phyloP scores from a whole-genome alignment of 2,888 invertebrate species.

The Petrolisthes manimaculis region DNA sequence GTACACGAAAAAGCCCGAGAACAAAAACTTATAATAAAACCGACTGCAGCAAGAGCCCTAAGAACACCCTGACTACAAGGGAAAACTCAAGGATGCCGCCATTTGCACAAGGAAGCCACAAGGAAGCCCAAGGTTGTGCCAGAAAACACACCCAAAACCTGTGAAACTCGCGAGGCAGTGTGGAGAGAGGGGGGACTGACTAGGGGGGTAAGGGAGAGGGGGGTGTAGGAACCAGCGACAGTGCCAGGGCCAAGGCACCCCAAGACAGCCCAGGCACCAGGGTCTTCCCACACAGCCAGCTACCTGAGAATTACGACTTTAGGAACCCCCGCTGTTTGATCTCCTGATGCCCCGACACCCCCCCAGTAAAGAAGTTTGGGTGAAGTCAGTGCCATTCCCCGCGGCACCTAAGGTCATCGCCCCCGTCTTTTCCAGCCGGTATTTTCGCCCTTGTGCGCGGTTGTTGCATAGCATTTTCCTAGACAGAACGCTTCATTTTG shows the following conservation, averaged over 20 bases:
- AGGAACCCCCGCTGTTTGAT: slow-evolving; percentile 40
- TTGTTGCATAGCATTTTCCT: slow-evolving; percentile 47
- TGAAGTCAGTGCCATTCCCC: slow-evolving; percentile 49
- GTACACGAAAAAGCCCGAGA: no score
- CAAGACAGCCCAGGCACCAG: slow-evolving; percentile 15
- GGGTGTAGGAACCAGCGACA: no score
- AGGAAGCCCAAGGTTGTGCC: slow-evolving; percentile 35
- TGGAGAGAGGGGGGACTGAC: background rate
- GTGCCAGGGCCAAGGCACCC: slow-evolving; percentile 13
- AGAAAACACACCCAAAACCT: slow-evolving; percentile 54
- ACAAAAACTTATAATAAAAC: no score
- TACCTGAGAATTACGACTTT: slow-evolving; percentile 44
- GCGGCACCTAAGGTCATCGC: slow-evolving; percentile 29
- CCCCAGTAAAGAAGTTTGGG: slow-evolving; percentile 37
- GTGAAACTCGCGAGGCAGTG: slow-evolving; percentile 39
- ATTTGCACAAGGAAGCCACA: background rate
- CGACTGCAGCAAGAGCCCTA: no score
- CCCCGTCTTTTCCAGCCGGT: background rate
- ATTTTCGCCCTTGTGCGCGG: slow-evolving; percentile 20
- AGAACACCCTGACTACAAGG: no score
- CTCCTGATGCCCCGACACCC: slow-evolving; percentile 48
- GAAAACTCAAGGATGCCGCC: background rate
- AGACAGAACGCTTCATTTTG: slow-evolving; percentile 52
- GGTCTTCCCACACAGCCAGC: slow-evolving; percentile 10
- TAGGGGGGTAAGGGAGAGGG: slow-evolving; percentile 5